Evolutionary conservation across 2,113 vertebrate species (phyloP).

Genomic region (Urocynchramus pylzowi): DNA sequence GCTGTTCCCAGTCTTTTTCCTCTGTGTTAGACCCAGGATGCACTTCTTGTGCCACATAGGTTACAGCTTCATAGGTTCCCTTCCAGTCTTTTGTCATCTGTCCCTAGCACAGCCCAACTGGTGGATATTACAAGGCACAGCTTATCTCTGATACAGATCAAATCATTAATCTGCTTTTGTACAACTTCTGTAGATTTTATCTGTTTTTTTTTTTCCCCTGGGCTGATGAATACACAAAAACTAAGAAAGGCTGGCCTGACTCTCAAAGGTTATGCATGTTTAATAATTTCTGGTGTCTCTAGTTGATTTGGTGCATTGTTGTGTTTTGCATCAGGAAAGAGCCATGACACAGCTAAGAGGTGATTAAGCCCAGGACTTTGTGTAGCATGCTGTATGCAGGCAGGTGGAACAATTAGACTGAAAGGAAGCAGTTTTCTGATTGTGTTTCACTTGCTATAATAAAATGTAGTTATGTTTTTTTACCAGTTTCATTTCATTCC

Average conservation of each 20-base stretch:
- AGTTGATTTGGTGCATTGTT: background rate
- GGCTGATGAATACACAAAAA: background rate
- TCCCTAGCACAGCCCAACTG: background rate
- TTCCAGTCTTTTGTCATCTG: background rate
- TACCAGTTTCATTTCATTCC: constrained; percentile 23
- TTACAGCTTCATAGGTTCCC: accelerated
- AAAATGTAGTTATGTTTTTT: constrained; percentile 21
- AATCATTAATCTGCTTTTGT: background rate
- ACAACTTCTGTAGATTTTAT: background rate
- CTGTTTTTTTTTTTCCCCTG: accelerated
- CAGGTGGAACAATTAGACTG: background rate
- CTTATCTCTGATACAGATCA: accelerated
- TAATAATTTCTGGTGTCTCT: background rate
- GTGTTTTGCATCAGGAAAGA: background rate
- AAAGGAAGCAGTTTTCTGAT: constrained; percentile 7
- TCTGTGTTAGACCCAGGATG: background rate
- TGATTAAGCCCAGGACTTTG: background rate
- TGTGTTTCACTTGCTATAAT: background rate
- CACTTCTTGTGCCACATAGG: background rate
- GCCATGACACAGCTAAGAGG: background rate
- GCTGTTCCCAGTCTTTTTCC: background rate
- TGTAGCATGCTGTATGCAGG: background rate
- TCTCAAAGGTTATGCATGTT: background rate
- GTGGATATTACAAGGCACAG: background rate
- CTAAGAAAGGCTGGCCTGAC: background rate